Evolutionary conservation across 2,888 invertebrate genomes (phyloP), one percentile per base, ranked within the genome.

Genomic region (Octonoba sinensis): DNA sequence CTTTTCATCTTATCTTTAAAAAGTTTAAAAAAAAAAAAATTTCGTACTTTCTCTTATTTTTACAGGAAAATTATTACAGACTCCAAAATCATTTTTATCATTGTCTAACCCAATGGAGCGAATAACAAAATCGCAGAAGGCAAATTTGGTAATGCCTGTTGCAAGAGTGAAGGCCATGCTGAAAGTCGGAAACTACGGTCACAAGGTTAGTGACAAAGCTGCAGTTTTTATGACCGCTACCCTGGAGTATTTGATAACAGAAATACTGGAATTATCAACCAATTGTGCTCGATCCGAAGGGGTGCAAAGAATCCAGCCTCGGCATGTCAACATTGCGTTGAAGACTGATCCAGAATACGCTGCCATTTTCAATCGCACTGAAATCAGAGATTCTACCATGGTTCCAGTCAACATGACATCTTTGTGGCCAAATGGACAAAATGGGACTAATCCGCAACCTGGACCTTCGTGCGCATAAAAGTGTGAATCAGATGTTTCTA

Each of bases 211-310:
- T 8, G 44, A 62, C 12, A 62, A 36, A 62, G 36, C n/a, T 20
- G 60, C 60, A 0, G 44, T 62, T 12, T 62, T 44, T n/a, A 11
- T 44, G n/a, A 44, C 60, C 15, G 12, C 60, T 3, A 22, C 18
- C 11, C 44, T 62, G 1, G 22, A 62, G 36, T 62, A 62, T 16
- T 4, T 62, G 8, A 62, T 18, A 8, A 44, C 60, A n/a, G 60
- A 62, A 62, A 62, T 62, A 11, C 4, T 62, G 18, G 60, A 62
- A 44, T 36, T 62, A 18, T 62, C 60, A 16, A 16, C 13, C 1
- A 62, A 62, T 20, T 36, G n/a, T 12, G 60, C 44, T 11, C 16
- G 36, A n/a, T 12, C 4, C 8, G 44, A 62, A 1, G n/a, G n/a
- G 1, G 15, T 12, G 11, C 1, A 8, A 4, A 62, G 60, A 13